These are phyloP conservation scores for Holcopasites calliopsidis DNA, from an alignment of 1,140 invertebrate species.

Conservation along the genomic window DNA sequence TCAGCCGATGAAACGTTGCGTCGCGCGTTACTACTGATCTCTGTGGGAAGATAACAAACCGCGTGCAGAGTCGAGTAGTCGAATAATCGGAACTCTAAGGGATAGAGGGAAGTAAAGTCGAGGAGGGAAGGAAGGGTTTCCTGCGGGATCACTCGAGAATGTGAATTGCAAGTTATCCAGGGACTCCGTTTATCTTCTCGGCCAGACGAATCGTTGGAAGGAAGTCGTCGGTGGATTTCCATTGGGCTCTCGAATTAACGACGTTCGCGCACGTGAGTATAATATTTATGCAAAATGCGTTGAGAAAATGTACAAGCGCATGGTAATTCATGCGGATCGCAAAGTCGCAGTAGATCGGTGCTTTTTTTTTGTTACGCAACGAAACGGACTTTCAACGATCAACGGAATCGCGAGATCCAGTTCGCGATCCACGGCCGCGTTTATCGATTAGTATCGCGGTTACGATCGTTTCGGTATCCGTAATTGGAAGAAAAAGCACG, in stretches of 20 bases:
- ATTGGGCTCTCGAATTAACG: neutral
- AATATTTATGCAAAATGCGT: neutral
- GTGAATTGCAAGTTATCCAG: neutral
- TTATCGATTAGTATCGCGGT: neutral
- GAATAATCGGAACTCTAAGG: neutral
- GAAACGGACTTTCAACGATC: neutral
- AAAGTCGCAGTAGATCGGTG: neutral
- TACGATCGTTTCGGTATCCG: neutral
- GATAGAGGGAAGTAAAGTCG: neutral
- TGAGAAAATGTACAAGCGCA: neutral
- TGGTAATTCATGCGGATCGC: neutral
- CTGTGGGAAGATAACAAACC: neutral
- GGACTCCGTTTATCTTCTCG: neutral
- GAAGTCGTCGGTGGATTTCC: neutral
- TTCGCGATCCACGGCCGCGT: neutral
- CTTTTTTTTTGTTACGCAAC: neutral
- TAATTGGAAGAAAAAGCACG: neutral
- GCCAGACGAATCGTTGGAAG: neutral
- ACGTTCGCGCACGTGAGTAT: constrained; percentile 6
- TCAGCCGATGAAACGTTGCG: constrained; percentile 1
- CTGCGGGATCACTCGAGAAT: neutral
- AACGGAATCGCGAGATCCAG: neutral
- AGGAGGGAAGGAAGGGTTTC: neutral
- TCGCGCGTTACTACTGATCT: neutral
- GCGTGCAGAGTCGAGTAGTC: neutral